Evolutionary conservation across 2,113 vertebrate genomes (phyloP).

Genomic region (Gallinago jamesoni): DNA sequence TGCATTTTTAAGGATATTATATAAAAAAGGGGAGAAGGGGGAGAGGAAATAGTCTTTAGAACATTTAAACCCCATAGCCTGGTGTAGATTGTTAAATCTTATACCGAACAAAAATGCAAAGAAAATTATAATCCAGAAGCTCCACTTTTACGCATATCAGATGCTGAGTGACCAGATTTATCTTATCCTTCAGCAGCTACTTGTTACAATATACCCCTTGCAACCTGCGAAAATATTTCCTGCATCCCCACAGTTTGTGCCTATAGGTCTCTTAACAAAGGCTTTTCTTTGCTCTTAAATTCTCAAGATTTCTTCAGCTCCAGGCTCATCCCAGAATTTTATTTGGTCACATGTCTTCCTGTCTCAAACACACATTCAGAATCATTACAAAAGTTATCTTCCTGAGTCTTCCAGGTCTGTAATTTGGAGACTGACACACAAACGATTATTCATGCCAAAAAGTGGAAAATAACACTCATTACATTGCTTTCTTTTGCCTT

Average conservation of each 20-base stretch:
- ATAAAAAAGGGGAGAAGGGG: accelerated
- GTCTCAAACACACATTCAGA: neutral
- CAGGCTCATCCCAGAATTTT: neutral
- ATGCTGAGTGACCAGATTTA: neutral
- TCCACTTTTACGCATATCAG: neutral
- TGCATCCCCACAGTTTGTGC: neutral
- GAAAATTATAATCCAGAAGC: neutral
- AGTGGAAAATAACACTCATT: slow-evolving; percentile 6
- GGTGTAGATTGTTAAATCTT: neutral
- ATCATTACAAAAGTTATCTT: neutral
- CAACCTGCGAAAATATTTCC: neutral
- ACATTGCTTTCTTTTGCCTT: neutral
- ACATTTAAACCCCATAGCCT: neutral
- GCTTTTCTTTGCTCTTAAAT: neutral
- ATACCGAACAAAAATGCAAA: neutral
- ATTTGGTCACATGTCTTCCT: neutral
- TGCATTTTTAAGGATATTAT: neutral
- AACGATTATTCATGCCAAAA: neutral
- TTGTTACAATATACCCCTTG: neutral
- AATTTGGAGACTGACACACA: neutral
- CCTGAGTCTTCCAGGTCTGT: neutral
- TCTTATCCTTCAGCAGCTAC: neutral
- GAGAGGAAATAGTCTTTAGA: neutral
- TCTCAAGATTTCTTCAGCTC: neutral
- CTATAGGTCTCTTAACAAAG: neutral